Evolutionary conservation across 1,140 invertebrate species (phyloP).

Genomic region (Holcopasites calliopsidis): DNA sequence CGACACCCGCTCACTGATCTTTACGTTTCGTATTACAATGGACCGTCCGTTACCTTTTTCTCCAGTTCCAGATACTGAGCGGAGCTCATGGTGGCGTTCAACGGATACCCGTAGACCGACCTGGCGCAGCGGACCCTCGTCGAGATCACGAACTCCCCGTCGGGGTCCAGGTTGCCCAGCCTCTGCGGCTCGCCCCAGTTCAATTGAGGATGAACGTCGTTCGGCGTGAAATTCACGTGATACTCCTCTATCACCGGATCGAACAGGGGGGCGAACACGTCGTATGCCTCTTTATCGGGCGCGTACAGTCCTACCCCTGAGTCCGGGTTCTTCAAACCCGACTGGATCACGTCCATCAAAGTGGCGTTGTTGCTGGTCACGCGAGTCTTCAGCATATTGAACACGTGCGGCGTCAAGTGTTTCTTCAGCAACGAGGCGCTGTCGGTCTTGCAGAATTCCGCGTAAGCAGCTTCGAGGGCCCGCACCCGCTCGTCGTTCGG

Average conservation of each 20-base stretch:
- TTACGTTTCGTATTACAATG: constrained; percentile 7
- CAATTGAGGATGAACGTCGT: constrained; percentile 82
- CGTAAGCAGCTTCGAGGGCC: constrained; percentile 45
- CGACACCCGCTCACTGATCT: not conserved
- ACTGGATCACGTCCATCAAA: constrained; percentile 85
- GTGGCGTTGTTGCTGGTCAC: constrained; percentile 82
- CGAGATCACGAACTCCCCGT: constrained; percentile 85
- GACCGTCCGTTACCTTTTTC: constrained; percentile 73
- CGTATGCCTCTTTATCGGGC: constrained; percentile 86
- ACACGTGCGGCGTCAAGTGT: constrained; percentile 83
- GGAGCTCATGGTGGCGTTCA: constrained; percentile 87
- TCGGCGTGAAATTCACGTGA: constrained; percentile 83
- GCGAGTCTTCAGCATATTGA: constrained; percentile 83
- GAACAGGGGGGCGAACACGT: constrained; percentile 85
- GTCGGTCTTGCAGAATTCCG: constrained; percentile 55
- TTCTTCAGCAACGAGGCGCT: constrained; percentile 86
- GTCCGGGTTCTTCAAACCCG: constrained; percentile 83
- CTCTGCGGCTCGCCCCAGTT: constrained; percentile 85
- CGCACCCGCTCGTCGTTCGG: constrained; percentile 28
- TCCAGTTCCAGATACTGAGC: constrained; percentile 84
- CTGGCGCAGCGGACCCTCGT: constrained; percentile 88
- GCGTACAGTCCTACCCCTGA: constrained; percentile 86
- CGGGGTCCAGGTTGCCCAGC: constrained; percentile 87
- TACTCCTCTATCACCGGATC: constrained; percentile 90
- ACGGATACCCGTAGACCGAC: constrained; percentile 86